Percentiles rank a stretch among this genome's conserved stretches.
These are phyloP conservation scores for Echinops telfairi DNA, from an alignment of 2,113 vertebrate species.

Conservation along the genomic window DNA sequence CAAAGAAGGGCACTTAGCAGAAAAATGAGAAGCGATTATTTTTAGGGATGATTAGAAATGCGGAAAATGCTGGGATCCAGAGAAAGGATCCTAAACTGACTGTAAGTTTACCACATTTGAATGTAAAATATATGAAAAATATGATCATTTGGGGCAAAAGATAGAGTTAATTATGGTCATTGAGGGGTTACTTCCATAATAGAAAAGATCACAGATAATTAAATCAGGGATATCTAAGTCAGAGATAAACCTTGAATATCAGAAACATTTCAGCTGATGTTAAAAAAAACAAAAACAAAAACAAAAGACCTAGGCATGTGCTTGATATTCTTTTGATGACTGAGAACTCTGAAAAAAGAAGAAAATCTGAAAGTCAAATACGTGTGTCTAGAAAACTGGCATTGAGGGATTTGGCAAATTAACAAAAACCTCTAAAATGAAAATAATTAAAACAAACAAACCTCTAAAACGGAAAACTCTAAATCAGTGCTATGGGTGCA, in stretches of 20 bases:
- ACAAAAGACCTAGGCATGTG: background rate
- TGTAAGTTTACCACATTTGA: background rate
- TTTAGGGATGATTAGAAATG: background rate
- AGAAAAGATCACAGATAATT: background rate
- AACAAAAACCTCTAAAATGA: background rate
- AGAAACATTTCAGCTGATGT: background rate
- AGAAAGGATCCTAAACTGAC: background rate
- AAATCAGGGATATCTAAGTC: background rate
- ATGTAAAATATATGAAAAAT: background rate
- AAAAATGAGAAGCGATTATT: background rate
- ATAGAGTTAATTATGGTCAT: background rate
- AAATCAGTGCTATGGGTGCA: no score
- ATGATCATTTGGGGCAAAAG: background rate
- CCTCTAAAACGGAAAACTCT: background rate
- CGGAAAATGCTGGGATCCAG: background rate
- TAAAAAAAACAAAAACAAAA: no score
- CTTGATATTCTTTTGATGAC: background rate
- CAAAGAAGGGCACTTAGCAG: background rate
- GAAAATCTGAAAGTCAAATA: background rate
- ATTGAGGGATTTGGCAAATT: background rate
- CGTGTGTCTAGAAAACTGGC: background rate
- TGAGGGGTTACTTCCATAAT: no score
- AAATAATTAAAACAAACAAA: background rate
- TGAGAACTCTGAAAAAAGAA: background rate
- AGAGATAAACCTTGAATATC: background rate